phyloP scores from a whole-genome alignment of 1,140 invertebrate genomes.

The Aphaenogaster ashmeadi region DNA sequence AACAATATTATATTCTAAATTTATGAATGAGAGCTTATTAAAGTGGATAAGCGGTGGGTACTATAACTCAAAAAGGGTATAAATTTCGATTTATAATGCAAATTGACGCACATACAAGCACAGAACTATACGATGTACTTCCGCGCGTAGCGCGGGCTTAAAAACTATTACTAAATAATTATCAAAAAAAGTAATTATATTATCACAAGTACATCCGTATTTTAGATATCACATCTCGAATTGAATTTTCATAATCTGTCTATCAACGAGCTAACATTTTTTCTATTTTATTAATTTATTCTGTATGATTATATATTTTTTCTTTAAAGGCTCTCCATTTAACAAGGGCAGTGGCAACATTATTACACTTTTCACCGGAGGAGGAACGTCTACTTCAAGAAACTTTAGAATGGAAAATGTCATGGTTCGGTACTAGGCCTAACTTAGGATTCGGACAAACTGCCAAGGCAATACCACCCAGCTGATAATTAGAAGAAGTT shows the following conservation, averaged over 20 bases:
- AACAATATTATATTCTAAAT: no score
- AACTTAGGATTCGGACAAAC: slow-evolving; percentile 88
- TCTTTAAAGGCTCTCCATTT: slow-evolving; percentile 93
- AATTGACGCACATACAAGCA: no score
- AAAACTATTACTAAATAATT: no score
- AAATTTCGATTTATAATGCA: no score
- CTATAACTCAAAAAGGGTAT: no score
- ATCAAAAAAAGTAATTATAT: no score
- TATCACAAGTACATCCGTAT: neutral
- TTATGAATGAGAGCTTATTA: no score
- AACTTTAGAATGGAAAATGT: slow-evolving; percentile 95
- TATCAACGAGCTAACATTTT: neutral
- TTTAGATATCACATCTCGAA: neutral
- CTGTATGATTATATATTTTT: slow-evolving; percentile 20
- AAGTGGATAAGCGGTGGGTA: no score
- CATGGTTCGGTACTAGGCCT: slow-evolving; percentile 93
- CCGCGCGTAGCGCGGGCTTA: no score
- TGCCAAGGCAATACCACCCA: slow-evolving; percentile 88
- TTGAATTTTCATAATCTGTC: neutral
- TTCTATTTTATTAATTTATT: slow-evolving; percentile 1
- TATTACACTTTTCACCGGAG: slow-evolving; percentile 94
- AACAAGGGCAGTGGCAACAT: slow-evolving; percentile 94
- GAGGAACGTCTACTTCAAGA: slow-evolving; percentile 96
- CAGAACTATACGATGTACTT: no score
- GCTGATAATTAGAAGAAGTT: slow-evolving; percentile 82